phyloP scores from a whole-genome alignment of 1,140 invertebrate species.

The Periplaneta americana region DNA sequence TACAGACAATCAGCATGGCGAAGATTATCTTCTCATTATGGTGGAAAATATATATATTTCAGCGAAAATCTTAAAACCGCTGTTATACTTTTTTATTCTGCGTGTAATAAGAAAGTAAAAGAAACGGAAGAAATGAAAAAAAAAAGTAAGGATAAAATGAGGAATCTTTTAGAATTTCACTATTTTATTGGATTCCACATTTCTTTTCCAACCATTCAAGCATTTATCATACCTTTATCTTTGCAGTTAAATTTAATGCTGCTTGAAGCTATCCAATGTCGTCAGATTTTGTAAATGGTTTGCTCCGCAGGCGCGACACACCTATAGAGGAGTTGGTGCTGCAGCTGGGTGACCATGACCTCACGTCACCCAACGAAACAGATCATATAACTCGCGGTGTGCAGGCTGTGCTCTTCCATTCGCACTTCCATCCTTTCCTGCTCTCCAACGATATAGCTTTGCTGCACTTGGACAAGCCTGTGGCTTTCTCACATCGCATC shows the following conservation, averaged over 20 bases:
- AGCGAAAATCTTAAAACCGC: too few relatives aligned
- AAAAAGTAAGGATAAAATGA: too few relatives aligned
- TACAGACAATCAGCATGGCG: too few relatives aligned
- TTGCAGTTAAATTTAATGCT: not conserved
- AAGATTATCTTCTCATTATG: too few relatives aligned
- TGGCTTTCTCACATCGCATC: conserved; percentile 35
- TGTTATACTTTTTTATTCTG: too few relatives aligned
- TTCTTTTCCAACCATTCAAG: too few relatives aligned
- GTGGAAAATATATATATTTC: too few relatives aligned
- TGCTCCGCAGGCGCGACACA: conserved; percentile 30
- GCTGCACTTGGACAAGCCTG: conserved; percentile 34
- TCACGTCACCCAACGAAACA: conserved; percentile 32
- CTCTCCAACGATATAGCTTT: conserved; percentile 44
- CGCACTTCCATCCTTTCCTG: conserved; percentile 36
- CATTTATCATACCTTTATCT: not conserved
- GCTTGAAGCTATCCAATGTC: not conserved
- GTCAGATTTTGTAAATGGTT: too few relatives aligned
- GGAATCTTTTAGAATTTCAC: too few relatives aligned
- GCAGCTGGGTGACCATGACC: conserved; percentile 33
- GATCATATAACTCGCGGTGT: conserved; percentile 26
- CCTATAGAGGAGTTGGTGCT: conserved; percentile 27
- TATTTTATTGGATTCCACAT: too few relatives aligned
- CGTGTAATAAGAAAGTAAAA: too few relatives aligned
- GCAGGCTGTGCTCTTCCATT: conserved; percentile 32
- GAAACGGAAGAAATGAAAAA: too few relatives aligned